Evolutionary conservation across 1,140 invertebrate species (phyloP).

Genomic region (Manduca sexta): DNA sequence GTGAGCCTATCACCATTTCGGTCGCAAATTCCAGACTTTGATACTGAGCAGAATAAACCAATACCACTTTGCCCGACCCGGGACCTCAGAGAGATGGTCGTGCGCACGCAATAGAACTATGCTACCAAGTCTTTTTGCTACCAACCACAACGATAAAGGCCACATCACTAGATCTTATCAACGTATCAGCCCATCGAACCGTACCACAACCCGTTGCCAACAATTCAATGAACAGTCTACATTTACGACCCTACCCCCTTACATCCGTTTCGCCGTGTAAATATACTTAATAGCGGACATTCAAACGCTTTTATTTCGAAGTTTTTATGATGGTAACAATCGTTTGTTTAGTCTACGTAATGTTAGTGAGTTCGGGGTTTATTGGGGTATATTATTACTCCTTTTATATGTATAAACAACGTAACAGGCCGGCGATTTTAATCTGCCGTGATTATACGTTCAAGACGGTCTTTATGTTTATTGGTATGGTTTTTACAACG

Average conservation of each 20-base stretch:
- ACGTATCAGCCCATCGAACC: constrained; percentile 32
- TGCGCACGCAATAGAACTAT: no score
- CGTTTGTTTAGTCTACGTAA: constrained; percentile 66
- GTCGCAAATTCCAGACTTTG: no score
- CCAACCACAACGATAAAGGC: no score
- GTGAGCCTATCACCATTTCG: no score
- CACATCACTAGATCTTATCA: no score
- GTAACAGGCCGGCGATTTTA: constrained; percentile 37
- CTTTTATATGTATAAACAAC: constrained; percentile 44
- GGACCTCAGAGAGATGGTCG: no score
- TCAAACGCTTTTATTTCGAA: constrained; percentile 67
- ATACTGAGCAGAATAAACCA: no score
- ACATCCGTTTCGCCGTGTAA: constrained; percentile 66
- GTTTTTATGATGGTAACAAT: constrained; percentile 66
- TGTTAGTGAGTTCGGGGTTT: constrained; percentile 58
- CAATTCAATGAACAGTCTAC: constrained; percentile 58
- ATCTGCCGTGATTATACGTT: constrained; percentile 47
- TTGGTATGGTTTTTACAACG: no score
- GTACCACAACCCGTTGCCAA: constrained; percentile 44
- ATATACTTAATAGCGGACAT: constrained; percentile 67
- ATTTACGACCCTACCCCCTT: constrained; percentile 47
- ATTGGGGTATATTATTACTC: constrained; percentile 59
- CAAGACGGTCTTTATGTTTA: background rate
- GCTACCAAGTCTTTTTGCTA: no score
- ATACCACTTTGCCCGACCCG: no score